Evolutionary conservation across 2,888 invertebrate species (phyloP).

Genomic region (Lasioglossum pauxillum): DNA sequence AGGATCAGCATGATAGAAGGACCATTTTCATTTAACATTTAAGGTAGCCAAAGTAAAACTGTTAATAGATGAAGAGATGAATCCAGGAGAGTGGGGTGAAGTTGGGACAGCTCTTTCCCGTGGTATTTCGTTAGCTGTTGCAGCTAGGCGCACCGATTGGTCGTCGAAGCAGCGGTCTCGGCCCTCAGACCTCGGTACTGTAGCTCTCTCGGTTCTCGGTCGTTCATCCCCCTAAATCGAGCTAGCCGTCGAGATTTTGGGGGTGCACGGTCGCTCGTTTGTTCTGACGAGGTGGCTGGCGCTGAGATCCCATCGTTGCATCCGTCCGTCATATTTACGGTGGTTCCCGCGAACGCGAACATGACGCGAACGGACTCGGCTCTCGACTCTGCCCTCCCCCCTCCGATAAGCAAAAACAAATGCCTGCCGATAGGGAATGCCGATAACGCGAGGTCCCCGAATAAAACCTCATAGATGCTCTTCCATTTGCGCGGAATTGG

Average conservation of each 20-base stretch:
- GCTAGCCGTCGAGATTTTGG: constrained; percentile 66
- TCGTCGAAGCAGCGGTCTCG: constrained; percentile 48
- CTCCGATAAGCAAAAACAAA: constrained; percentile 82
- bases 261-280: constrained; percentile 65
- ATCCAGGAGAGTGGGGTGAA: not conserved
- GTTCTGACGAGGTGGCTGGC: constrained; percentile 63
- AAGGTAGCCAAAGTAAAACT: not conserved
- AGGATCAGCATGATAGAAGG: not conserved
- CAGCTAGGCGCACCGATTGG: constrained; percentile 69
- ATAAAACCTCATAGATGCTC: constrained; percentile 73
- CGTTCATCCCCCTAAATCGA: constrained; percentile 57
- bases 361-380: not conserved
- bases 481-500: constrained; percentile 73
- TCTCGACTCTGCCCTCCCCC: not conserved
- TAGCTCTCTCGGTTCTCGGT: constrained; percentile 1
- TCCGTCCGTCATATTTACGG: constrained; percentile 81
- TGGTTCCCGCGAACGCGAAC: constrained; percentile 61
- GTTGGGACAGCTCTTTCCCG: not conserved
- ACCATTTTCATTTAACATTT: not conserved
- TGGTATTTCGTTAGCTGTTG: constrained; percentile 54
- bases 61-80: not conserved
- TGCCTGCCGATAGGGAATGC: constrained; percentile 76
- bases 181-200: constrained; percentile 2
- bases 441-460: constrained; percentile 67
- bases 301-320: constrained; percentile 72